phyloP scores from a whole-genome alignment of 2,888 invertebrate genomes.

The Apamea sordens region DNA sequence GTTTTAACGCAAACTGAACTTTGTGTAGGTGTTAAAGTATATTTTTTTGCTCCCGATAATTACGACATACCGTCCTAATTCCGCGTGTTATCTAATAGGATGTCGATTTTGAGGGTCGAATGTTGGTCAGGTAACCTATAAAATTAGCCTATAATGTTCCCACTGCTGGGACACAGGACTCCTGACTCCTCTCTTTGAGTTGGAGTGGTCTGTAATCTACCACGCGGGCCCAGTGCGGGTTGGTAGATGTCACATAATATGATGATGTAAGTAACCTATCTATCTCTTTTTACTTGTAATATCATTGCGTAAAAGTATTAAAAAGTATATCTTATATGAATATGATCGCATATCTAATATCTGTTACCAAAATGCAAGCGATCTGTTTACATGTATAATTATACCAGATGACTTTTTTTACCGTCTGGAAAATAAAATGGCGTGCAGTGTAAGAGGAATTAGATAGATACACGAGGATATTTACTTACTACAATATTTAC shows the following conservation, averaged over 20 bases:
- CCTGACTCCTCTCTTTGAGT: neutral
- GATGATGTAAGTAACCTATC: neutral
- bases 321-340: constrained; percentile 40
- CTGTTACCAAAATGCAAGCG: constrained; percentile 64
- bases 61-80: neutral
- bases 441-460: neutral
- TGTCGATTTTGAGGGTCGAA: neutral
- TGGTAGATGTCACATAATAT: neutral
- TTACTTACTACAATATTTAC: too few relatives aligned
- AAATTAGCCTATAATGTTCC: neutral
- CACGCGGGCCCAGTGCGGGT: neutral
- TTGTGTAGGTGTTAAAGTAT: too few relatives aligned
- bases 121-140: neutral
- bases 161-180: neutral
- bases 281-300: neutral
- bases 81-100: neutral
- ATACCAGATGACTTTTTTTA: neutral
- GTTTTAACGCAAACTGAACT: too few relatives aligned
- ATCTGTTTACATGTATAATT: constrained; percentile 33
- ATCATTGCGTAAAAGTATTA: constrained; percentile 31
- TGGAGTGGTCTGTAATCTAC: neutral
- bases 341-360: constrained; percentile 62
- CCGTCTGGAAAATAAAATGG: neutral
- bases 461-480: neutral
- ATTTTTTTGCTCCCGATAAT: neutral